Evolutionary conservation across 2,888 invertebrate species (phyloP), one percentile per base, ranked within the genome.

Genomic region (Mylabris sibirica): DNA sequence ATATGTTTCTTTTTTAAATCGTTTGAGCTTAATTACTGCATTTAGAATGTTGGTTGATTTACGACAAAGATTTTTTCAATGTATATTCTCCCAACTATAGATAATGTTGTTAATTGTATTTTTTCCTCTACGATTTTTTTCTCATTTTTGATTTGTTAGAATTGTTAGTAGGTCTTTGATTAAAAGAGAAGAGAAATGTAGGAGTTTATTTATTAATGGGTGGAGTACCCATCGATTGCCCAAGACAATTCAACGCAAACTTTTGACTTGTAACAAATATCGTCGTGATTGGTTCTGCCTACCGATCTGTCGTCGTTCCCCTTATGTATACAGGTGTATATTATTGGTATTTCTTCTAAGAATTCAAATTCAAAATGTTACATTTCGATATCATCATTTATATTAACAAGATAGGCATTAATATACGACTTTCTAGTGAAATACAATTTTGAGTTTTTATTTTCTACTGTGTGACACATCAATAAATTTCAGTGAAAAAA

Each of bases 231-330:
- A 57, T 53, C 53, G 64, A 67, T 61, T 65, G 59, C 24, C 62
- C 24, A 26, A 65, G 65, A 68, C 68, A 68, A 68, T 68, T 68
- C 65, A 68, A 65, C 62, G 60, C 44, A 38, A 65, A 65, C 66
- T 70, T 64, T 69, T 60, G 66, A 69, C 63, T 72, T 72, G 68
- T 71, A 71, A 57, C 57, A 57, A 57, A 72, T 68, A 60, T 59
- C 60, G 34, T 49, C 64, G 69, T 66, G 64, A 66, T 66, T 63
- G 64, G 72, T 65, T 70, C 69, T 66, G 71, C 69, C 71, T 67
- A 71, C 71, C 61, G 35, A 61, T 67, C 67, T 66, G 66, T 59
- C 59, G 12, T 65, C 44, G 4, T 30, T 49, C 24, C 20, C 20
- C 0, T 20, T 20, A 9, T 35, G 1, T 6, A n/a, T 44, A n/a